A percentile compares a stretch with the other conserved stretches of the same genome.
phyloP scores from a whole-genome alignment of 2,797 vertebrate species.

The Thalassophryne amazonica region DNA sequence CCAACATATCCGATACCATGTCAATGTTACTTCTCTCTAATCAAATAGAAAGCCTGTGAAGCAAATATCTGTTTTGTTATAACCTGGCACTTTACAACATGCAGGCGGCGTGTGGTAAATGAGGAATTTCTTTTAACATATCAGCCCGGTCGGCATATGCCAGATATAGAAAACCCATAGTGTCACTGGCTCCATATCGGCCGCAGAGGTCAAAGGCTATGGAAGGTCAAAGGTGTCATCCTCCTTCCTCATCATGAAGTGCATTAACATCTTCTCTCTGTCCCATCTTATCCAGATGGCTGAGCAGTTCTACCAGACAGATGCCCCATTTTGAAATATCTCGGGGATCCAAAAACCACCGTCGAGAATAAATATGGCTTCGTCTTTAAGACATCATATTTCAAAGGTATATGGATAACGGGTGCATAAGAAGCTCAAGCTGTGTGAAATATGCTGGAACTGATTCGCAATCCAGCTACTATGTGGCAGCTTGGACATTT shows the following conservation, averaged over 20 bases:
- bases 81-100: constrained; percentile 64
- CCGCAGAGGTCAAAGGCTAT: constrained; percentile 79
- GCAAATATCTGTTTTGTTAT: constrained; percentile 74
- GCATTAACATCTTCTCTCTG: constrained; percentile 80
- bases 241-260: constrained; percentile 81
- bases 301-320: constrained; percentile 61
- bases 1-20: constrained; percentile 57
- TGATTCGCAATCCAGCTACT: constrained; percentile 36
- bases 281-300: constrained; percentile 78
- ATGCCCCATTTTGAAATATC: constrained; percentile 72
- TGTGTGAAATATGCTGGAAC: constrained; percentile 34
- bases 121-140: constrained; percentile 77
- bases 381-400: constrained; percentile 77
- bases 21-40: constrained; percentile 61
- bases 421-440: constrained; percentile 5
- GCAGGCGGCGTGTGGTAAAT: constrained; percentile 58
- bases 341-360: constrained; percentile 68
- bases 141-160: constrained; percentile 75
- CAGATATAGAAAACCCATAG: constrained; percentile 81
- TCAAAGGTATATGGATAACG: constrained; percentile 73
- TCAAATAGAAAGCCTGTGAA: constrained; percentile 77
- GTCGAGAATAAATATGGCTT: constrained; percentile 76
- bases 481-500: constrained; percentile 35
- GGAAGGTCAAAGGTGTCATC: constrained; percentile 81
- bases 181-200: constrained; percentile 71